Evolutionary conservation across 2,888 invertebrate genomes (phyloP), one percentile per base, ranked within the genome.

Genomic region (Cryptocheilus praepositus): DNA sequence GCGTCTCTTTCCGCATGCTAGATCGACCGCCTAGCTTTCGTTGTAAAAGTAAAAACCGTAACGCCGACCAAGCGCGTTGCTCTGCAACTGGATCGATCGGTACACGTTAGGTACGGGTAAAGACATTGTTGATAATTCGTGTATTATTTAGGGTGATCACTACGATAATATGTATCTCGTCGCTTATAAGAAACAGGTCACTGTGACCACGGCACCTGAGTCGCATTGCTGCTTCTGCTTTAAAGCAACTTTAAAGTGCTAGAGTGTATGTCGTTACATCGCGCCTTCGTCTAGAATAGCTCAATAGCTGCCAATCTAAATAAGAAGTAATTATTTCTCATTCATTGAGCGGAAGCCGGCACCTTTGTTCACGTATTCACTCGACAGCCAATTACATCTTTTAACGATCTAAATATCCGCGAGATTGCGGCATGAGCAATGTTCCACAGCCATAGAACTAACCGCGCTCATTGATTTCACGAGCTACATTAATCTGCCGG

Each of bases 311-410:
- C 57, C 71, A 28, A 56, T 56, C 61, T 64, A 71, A 73, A 73
- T 67, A 69, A 65, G 64, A 59, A 76, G 71, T 76, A 69, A 76
- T 76, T 71, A 62, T 54, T 45, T 63, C 70, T 58, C 58, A 36
- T 67, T 65, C 54, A 45, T 61, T 18, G 15, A 22, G n/a, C 49
- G 49, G 16, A 16, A 49, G 49, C 18, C 49, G 56, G 59, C 63
- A 68, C 56, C 51, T 59, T 59, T 56, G 52, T 53, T 64, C 64
- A 36, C 51, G 19, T 55, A 61, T 63, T 16, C 8, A 5, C 49
- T 49, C 18, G 16, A 16, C 49, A 16, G 18, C 4, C 49, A 49
- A 49, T 49, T 49, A 18, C 16, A 13, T 18, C 18, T 16, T 49
- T 49, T 16, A 49, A 18, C 49, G 16, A n/a, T 11, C 5, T 49